Base-by-base conservation (phyloP, 2,113 vertebrate genomes). In the Aphyosemion australe region DNA sequence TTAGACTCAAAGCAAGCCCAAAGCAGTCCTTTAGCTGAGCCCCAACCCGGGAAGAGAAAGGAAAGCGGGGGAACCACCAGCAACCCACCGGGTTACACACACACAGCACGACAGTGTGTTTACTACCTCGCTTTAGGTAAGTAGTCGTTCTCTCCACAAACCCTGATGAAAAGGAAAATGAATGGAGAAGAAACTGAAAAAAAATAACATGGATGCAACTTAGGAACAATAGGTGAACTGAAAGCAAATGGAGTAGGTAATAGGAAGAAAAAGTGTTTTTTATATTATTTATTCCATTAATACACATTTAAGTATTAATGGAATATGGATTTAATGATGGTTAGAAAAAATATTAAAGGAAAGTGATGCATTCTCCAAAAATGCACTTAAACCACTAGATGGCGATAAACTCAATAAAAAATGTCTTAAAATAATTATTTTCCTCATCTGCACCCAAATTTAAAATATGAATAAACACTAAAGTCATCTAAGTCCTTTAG, bases 101-200 rank as follows among this genome's bases (percentile, higher is more conserved):
- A 91, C 72, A 93, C 83, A 92, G 92, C 91, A 80, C 76, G 84
- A 76, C 88, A 89, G 83, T 89, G 81, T 87, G 87, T 93, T 85
- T 93, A 94, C 93, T 95, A 96, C 95, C 95, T 96, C 90, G 93
- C 90, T 94, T 94, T 93, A 94, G 92, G 91, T 95, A 94, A 95
- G 94, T 88, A 85, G 94, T 66, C 76, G 93, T 92, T 95, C 93
- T 91, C 91, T 95, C 93, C 92, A 94, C 88, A 93, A 95, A 79
- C 87, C 95, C 95, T 96, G 92, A 93, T 92, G 91, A 90, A 82
- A 91, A 89, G 92, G 92, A 93, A 95, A 90, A 94, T 88, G 90
- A 90, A 93, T 61, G 81, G 78, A 91, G 87, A 86, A 89, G 86
- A 78, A 81, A 79, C 76, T 84, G 84, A 83, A 86, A 85, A 71